Evolutionary conservation across 2,888 invertebrate genomes (phyloP).

Genomic region (Zhuqinia jingwanae): DNA sequence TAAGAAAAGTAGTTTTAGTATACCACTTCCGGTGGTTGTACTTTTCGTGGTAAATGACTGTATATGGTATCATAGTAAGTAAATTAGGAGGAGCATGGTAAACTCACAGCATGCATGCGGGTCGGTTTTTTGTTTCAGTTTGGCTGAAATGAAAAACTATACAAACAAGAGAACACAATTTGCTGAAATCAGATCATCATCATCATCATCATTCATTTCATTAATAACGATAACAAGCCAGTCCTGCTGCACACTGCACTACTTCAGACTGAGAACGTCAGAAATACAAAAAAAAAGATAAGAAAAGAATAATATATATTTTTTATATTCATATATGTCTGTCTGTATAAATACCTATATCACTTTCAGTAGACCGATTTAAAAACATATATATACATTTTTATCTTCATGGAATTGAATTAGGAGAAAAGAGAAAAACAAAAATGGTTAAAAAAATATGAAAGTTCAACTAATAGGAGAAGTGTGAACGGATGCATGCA

Average conservation of each 20-base stretch:
- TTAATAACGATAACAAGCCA: constrained; percentile 33
- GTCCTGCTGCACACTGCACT: background rate
- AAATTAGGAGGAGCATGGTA: background rate
- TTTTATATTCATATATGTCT: background rate
- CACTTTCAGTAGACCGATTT: constrained; percentile 23
- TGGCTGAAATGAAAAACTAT: constrained; percentile 37
- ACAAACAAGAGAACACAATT: constrained; percentile 61
- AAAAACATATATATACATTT: too few species aligned
- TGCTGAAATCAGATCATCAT: constrained; percentile 56
- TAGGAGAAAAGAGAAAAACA: constrained; percentile 11
- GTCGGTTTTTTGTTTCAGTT: constrained; percentile 45
- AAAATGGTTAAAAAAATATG: constrained; percentile 27
- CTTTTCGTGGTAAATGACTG: constrained; percentile 30
- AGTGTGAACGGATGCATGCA: constrained; percentile 66
- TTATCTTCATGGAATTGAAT: constrained; percentile 24
- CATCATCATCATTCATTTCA: constrained; percentile 53
- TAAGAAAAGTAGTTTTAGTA: constrained; percentile 31
- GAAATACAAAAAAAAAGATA: too few species aligned
- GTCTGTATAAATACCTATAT: background rate
- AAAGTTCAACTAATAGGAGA: constrained; percentile 36
- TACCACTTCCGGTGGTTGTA: constrained; percentile 59
- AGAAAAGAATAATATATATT: background rate
- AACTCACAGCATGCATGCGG: constrained; percentile 29
- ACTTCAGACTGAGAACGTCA: too few species aligned
- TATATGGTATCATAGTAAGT: background rate